These are phyloP conservation scores for Saimiri boliviensis DNA, from an alignment of 2,113 vertebrate species.

Conservation along the genomic window DNA sequence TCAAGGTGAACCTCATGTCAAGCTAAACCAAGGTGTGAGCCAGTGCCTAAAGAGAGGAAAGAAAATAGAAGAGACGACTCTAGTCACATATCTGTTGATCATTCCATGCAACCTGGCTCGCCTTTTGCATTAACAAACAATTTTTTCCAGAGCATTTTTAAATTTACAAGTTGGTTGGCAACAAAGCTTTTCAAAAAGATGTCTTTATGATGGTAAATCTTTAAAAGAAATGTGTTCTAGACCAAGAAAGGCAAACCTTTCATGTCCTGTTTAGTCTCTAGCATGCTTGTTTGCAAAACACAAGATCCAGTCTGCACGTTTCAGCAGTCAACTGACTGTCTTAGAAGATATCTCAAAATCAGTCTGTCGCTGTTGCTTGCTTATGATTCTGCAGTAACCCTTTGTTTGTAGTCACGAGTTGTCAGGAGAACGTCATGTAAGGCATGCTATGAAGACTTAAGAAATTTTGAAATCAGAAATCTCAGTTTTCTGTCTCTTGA, in stretches of 20 bases:
- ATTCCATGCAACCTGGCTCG: background rate
- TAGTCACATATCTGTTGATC: too few species aligned
- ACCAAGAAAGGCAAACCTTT: background rate
- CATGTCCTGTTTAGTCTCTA: background rate
- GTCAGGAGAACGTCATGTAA: background rate
- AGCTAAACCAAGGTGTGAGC: background rate
- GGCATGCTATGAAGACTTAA: background rate
- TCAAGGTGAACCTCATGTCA: background rate
- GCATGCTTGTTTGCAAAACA: background rate
- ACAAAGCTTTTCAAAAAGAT: background rate
- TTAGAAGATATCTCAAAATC: slow-evolving; percentile 15
- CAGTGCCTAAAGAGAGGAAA: background rate
- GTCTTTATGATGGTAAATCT: background rate
- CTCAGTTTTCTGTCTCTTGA: background rate
- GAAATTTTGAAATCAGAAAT: background rate
- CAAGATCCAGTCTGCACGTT: background rate
- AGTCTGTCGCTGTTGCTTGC: background rate
- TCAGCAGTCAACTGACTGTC: background rate
- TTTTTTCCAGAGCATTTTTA: background rate
- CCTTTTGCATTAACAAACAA: background rate
- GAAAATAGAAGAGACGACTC: background rate
- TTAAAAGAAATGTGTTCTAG: slow-evolving; percentile 1
- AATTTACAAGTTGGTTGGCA: background rate
- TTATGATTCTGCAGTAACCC: background rate
- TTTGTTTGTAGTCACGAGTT: background rate